These are phyloP conservation scores for Anhinga anhinga DNA, from an alignment of 2,113 vertebrate genomes.

Conservation along the genomic window DNA sequence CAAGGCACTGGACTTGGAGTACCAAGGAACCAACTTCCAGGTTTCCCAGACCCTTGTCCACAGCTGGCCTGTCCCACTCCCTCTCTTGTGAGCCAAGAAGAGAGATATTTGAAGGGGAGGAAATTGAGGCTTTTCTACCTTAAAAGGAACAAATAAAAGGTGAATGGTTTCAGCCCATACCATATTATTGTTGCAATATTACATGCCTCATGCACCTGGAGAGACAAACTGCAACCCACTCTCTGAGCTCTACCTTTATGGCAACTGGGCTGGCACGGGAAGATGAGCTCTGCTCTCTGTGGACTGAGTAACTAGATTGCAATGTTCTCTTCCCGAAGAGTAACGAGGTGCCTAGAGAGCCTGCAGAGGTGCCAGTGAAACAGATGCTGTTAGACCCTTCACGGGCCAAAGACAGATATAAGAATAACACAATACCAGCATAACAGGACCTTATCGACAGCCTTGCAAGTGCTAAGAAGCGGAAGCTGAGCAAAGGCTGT, in stretches of 20 bases:
- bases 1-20: neutral
- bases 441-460: conserved; percentile 2
- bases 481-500: neutral
- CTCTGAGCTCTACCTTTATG: neutral
- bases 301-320: neutral
- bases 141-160: neutral
- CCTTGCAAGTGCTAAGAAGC: neutral
- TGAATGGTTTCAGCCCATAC: neutral
- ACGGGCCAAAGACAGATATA: conserved; percentile 12
- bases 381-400: neutral
- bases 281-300: neutral
- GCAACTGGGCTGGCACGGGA: neutral
- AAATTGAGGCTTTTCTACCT: neutral
- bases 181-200: neutral
- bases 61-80: neutral
- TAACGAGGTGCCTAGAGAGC: conserved; percentile 37
- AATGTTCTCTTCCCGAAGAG: neutral
- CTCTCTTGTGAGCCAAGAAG: neutral
- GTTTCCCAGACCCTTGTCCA: neutral
- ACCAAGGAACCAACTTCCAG: neutral
- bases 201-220: neutral
- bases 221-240: neutral
- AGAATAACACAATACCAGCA: conserved; percentile 25
- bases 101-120: neutral
- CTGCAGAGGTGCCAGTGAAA: conserved; percentile 1